A percentile compares a stretch with the other conserved stretches of the same genome.
Conservation (phyloP, 2,113 vertebrate species). For the Phaetusa simplex region DNA sequence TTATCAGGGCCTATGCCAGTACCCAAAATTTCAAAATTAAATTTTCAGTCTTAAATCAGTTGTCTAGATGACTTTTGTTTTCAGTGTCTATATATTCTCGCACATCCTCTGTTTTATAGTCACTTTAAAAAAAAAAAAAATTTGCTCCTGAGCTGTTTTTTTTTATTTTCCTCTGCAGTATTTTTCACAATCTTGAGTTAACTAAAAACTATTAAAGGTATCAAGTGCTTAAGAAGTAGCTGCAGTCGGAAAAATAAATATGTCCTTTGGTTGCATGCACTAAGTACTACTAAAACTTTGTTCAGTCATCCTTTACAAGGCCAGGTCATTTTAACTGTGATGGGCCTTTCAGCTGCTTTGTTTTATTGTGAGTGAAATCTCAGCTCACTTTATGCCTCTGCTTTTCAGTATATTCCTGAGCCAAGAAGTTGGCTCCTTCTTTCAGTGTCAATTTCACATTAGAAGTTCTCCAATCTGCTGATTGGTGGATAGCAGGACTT, state of each 20-base stretch:
- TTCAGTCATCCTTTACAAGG: neutral
- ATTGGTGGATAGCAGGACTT: neutral
- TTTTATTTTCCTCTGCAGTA: neutral
- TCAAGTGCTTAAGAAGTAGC: neutral
- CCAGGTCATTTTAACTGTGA: neutral
- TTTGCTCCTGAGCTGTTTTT: neutral
- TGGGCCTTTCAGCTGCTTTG: neutral
- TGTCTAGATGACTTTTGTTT: neutral
- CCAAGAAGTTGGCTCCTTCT: neutral
- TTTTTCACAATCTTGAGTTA: neutral
- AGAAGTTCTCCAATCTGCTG: neutral
- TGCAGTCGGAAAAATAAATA: neutral
- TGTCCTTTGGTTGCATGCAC: neutral
- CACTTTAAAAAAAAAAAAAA: neutral
- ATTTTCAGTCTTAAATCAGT: neutral
- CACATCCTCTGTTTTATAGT: neutral
- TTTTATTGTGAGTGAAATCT: neutral
- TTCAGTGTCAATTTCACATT: neutral
- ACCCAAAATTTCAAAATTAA: neutral
- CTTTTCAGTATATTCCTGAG: neutral
- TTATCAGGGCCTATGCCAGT: neutral
- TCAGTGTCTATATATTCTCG: neutral
- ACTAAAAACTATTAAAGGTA: neutral
- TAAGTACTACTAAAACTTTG: neutral
- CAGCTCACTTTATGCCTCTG: neutral